Evolutionary conservation across 2,888 invertebrate species (phyloP), one percentile per base, ranked within the genome.

Genomic region (Spilarctia lutea): DNA sequence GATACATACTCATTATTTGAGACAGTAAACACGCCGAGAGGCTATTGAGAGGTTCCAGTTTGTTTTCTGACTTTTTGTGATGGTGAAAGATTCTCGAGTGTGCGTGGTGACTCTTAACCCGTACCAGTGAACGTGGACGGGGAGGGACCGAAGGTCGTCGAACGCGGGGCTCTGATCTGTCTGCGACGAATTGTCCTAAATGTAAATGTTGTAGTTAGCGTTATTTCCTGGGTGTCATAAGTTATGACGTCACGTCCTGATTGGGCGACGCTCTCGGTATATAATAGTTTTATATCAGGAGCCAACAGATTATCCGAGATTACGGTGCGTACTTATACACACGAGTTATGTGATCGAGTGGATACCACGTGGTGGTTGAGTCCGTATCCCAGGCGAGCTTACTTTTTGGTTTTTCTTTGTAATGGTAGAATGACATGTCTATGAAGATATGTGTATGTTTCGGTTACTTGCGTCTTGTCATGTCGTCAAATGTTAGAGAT

Each of bases 171-270:
- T 30, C 30, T 7, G 18, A 48, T 75, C 63, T 73, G 35, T 42
- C 16, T 24, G 68, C 48, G 30, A 6, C 30, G 67, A 76, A 79
- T 79, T 85, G 85, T 88, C 88, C 86, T 86, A 85, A 70, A 69
- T 91, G 91, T 91, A 89, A 87, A 90, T 91, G 90, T 90, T 81
- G 86, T 90, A 89, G 88, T 77, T 89, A 86, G 86, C 74, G 63
- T 71, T 74, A 80, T 78, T 80, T 86, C 77, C 42, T 81, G 68
- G 77, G 78, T 79, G 74, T 77, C 79, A 76, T 78, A 63, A 74
- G 56, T 30, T 30, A 65, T 75, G 77, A 74, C 76, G 79, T 75
- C 79, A 78, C 77, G 73, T 72, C 69, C 76, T 74, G 76, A 68
- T 77, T 75, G 76, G 71, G 60, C 70, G 68, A 63, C 68, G 67